Evolutionary conservation across 2,888 invertebrate species (phyloP), one percentile per base, ranked within the genome.

Genomic region (Drosophila paramelanica): DNA sequence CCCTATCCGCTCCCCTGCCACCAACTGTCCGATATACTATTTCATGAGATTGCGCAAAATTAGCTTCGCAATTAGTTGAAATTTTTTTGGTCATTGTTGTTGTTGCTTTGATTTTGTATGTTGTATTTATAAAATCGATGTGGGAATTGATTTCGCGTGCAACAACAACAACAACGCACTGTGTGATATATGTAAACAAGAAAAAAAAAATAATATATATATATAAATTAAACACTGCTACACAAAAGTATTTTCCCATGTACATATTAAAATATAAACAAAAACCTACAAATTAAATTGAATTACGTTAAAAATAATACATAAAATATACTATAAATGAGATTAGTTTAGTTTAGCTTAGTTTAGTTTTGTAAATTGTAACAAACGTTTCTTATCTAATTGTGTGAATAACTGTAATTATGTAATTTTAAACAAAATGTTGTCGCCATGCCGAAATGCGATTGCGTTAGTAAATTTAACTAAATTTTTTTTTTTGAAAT

Each of bases 121-220:
- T 56, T 41, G 51, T 64, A 57, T 57, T 66, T 71, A 67, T 67
- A 64, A 59, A 65, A 66, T 76, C 67, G 58, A 60, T 77, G 67
- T 79, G 78, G 80, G 73, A 81, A 72, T 70, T 79, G 56, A 72
- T 65, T 67, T 67, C 59, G 67, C 38, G 39, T 25, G 20, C 57
- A 59, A 33, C 59, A 60, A 20, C 60, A 50, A 45, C 62, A 61
- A 45, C 45, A 60, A 45, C 69, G 69, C 80, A 74, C 69, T 72
- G 81, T 89, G 91, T 90, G 90, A 90, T 88, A 87, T 83, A 79
- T 81, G 81, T 85, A 79, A 77, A 75, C 58, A 72, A 78, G 39
- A 60, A 70, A 23, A 23, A 23, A 23, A 23, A 17, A 1, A 17
- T 17, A 59, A 27, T 23, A 50, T 57, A 57, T 47, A 65, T 61